Conservation (phyloP, 2,888 invertebrate species). For the Elmis aenea region DNA sequence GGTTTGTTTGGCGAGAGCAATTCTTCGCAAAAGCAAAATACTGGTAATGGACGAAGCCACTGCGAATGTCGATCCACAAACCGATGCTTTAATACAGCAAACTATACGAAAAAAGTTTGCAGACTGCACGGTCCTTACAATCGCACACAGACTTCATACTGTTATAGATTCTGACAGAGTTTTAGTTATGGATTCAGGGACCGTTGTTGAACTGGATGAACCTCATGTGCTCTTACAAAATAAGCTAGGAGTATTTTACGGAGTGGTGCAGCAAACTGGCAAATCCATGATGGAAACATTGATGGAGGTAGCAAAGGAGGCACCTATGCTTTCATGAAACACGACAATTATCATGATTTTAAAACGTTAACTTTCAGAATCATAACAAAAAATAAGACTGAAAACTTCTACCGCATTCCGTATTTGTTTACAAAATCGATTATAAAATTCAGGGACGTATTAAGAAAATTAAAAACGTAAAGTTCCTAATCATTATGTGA, state of each 20-base stretch:
- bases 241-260: constrained; percentile 54
- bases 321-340: too few relatives aligned
- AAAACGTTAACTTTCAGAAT: too few relatives aligned
- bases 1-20: constrained; percentile 63
- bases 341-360: too few relatives aligned
- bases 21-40: constrained; percentile 46
- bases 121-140: constrained; percentile 76
- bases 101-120: constrained; percentile 71
- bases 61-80: constrained; percentile 74
- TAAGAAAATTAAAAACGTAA: too few relatives aligned
- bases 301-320: too few relatives aligned
- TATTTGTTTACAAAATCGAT: too few relatives aligned
- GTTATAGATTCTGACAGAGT: constrained; percentile 78
- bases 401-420: too few relatives aligned
- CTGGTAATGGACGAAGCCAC: constrained; percentile 64
- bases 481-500: too few relatives aligned
- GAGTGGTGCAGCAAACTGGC: constrained; percentile 68
- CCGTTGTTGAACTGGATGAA: constrained; percentile 68
- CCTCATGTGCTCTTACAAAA: constrained; percentile 62
- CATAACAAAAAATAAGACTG: too few relatives aligned
- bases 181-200: constrained; percentile 75
- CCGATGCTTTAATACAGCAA: constrained; percentile 70
- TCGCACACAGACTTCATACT: constrained; percentile 86
- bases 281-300: too few relatives aligned
- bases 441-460: too few relatives aligned